These are phyloP conservation scores for Agriopis leucophaearia DNA, from an alignment of 2,888 invertebrate species.

Conservation along the genomic window DNA sequence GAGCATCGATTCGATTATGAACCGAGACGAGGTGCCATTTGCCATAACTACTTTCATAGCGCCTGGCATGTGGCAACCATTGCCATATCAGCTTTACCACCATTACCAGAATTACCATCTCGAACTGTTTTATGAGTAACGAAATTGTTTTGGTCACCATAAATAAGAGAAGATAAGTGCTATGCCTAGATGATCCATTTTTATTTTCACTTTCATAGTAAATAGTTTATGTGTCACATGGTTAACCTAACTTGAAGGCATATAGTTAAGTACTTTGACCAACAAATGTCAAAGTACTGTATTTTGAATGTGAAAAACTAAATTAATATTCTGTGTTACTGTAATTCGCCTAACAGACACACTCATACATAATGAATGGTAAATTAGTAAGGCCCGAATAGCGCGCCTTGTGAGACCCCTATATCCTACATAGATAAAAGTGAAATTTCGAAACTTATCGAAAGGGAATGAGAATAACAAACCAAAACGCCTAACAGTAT, in stretches of 20 bases:
- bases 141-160: slow-evolving; percentile 1
- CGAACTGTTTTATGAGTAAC: background rate
- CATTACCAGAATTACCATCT: slow-evolving; percentile 5
- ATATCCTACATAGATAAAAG: background rate
- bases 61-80: slow-evolving; percentile 6
- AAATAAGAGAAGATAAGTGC: background rate
- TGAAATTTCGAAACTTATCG: background rate
- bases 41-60: slow-evolving; percentile 14
- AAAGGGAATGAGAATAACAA: background rate
- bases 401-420: background rate
- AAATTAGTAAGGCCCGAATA: background rate
- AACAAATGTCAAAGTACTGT: no score
- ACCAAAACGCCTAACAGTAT: background rate
- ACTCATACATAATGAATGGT: no score
- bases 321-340: background rate
- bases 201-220: no score
- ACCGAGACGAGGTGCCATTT: slow-evolving; percentile 6
- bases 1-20: background rate
- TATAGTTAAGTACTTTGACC: no score
- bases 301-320: background rate
- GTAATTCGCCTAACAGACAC: no score
- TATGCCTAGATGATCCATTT: no score
- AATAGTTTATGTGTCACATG: no score
- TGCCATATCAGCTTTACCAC: slow-evolving; percentile 1
- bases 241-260: no score